Percentiles rank a stretch among this genome's conserved stretches.
These are phyloP conservation scores for Paramormyrops hopkinsi DNA, from an alignment of 2,797 vertebrate species.

Conservation along the genomic window DNA sequence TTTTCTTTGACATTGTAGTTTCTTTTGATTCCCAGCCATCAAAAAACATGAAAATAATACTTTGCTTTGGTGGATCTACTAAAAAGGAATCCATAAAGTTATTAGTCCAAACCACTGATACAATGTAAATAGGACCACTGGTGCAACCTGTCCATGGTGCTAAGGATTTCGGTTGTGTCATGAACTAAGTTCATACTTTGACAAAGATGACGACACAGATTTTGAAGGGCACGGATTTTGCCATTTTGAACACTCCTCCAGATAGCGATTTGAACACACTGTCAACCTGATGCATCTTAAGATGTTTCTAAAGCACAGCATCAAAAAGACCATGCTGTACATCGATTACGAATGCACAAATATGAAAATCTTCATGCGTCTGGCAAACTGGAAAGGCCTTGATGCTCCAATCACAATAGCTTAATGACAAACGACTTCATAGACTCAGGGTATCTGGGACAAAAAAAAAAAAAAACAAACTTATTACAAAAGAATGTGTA, in stretches of 20 bases:
- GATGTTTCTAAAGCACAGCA: neutral
- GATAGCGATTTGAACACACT: neutral
- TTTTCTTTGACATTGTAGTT: neutral
- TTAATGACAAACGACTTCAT: neutral
- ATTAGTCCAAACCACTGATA: conserved; percentile 3
- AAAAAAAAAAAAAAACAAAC: neutral
- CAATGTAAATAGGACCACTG: neutral
- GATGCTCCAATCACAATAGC: neutral
- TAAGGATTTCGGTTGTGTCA: neutral
- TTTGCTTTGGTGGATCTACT: neutral
- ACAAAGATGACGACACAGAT: neutral
- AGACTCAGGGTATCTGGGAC: neutral
- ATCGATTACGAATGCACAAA: neutral
- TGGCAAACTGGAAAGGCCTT: neutral
- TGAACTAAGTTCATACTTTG: neutral
- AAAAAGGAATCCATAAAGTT: neutral
- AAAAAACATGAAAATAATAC: neutral
- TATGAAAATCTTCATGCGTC: neutral
- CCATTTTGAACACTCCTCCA: neutral
- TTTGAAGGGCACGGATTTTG: neutral
- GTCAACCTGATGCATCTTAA: neutral
- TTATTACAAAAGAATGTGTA: neutral
- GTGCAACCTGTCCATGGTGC: neutral
- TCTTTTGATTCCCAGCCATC: neutral
- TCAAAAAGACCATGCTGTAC: neutral